phyloP scores from a whole-genome alignment of 2,113 vertebrate species.

The Clarias batrachus region DNA sequence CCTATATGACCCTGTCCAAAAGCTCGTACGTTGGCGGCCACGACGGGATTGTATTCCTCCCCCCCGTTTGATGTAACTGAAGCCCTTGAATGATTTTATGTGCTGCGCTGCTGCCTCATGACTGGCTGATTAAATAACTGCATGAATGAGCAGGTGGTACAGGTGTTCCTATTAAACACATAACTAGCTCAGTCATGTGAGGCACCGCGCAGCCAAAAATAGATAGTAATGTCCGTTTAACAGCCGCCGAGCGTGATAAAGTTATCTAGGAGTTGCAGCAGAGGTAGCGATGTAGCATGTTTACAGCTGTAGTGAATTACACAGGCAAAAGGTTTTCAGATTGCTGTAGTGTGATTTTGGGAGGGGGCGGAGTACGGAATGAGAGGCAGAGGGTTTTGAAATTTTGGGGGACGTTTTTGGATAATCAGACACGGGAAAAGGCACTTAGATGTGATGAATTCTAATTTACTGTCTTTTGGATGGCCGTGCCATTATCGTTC shows the following conservation, averaged over 20 bases:
- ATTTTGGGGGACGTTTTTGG: background rate
- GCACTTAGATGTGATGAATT: background rate
- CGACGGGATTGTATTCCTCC: too few relatives aligned
- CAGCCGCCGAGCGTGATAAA: background rate
- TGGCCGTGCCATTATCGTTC: background rate
- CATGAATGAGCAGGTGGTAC: background rate
- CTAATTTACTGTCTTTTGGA: background rate
- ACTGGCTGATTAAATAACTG: background rate
- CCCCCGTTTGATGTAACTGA: background rate
- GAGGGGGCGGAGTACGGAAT: background rate
- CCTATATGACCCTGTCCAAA: too few relatives aligned
- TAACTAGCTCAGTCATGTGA: background rate
- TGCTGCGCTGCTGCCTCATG: background rate
- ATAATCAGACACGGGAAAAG: background rate
- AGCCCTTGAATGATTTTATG: background rate
- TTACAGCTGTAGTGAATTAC: conserved; percentile 6
- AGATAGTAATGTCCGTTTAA: background rate
- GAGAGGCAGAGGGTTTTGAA: background rate
- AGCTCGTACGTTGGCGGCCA: too few relatives aligned
- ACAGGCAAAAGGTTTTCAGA: conserved; percentile 6
- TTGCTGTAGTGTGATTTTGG: background rate
- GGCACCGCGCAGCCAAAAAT: background rate
- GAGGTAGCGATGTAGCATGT: background rate
- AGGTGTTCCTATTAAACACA: background rate
- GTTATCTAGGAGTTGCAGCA: background rate